Evolutionary conservation across 2,113 vertebrate genomes (phyloP).

Genomic region (Tetrax tetrax): DNA sequence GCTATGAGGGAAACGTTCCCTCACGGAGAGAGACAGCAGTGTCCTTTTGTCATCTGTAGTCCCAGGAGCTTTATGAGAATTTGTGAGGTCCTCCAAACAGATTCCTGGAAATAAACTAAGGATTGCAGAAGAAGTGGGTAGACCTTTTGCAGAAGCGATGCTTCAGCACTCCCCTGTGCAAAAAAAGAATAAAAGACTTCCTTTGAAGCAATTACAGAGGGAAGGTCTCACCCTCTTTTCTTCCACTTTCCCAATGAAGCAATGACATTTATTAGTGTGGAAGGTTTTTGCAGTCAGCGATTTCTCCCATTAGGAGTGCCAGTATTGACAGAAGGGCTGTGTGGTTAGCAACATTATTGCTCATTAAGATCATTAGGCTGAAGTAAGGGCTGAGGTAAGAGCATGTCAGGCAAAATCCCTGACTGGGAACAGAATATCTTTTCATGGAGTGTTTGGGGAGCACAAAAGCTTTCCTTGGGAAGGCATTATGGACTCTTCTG

Average conservation of each 20-base stretch:
- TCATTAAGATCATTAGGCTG: not conserved
- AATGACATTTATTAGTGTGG: not conserved
- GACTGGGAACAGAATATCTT: not conserved
- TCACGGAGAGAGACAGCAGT: not conserved
- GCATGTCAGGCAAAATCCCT: not conserved
- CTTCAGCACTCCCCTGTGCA: not conserved
- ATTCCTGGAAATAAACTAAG: not conserved
- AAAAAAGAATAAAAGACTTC: not conserved
- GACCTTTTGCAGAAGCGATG: not conserved
- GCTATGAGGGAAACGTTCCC: not conserved
- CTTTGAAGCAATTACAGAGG: not conserved
- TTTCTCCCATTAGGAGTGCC: not conserved
- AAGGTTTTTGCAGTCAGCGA: not conserved
- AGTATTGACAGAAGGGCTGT: not conserved
- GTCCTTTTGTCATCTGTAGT: not conserved
- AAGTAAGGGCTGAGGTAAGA: not conserved
- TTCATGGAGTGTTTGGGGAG: not conserved
- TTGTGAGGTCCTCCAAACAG: not conserved
- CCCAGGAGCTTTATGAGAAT: not conserved
- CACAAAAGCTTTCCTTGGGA: not conserved
- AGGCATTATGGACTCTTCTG: not conserved
- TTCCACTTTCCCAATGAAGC: not conserved
- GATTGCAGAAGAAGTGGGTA: not conserved
- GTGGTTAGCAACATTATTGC: not conserved
- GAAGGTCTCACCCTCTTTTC: not conserved